Conservation (phyloP, 1,140 invertebrate species). For the Belonocnema kinseyi region DNA sequence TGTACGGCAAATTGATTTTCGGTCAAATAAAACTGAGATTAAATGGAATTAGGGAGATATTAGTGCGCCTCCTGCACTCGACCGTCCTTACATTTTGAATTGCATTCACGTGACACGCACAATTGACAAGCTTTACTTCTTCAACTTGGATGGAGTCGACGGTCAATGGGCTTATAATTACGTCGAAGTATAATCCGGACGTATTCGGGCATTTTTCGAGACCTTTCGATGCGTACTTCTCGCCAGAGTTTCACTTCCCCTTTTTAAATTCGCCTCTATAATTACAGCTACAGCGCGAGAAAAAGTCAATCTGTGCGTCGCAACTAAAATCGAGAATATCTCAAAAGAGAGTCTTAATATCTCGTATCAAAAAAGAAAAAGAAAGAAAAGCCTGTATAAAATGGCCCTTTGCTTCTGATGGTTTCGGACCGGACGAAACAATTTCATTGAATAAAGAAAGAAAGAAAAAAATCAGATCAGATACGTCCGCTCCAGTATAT, state of each 20-base stretch:
- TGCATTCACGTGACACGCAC: conserved; percentile 59
- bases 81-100: conserved; percentile 19
- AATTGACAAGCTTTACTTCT: conserved; percentile 66
- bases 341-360: neutral
- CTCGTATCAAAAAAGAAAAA: neutral
- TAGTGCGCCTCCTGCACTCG: neutral
- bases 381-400: neutral
- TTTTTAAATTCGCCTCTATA: conserved; percentile 28
- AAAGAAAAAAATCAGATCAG: neutral
- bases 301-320: conserved; percentile 28
- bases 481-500: neutral
- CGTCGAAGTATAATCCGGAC: conserved; percentile 29
- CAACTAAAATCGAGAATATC: neutral
- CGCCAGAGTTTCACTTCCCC: neutral
- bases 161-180: conserved; percentile 29
- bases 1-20: too few species aligned
- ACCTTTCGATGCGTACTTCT: conserved; percentile 17
- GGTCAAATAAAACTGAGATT: too few species aligned
- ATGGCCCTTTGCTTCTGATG: conserved; percentile 17
- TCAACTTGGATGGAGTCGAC: conserved; percentile 27
- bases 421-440: neutral
- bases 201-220: conserved; percentile 15
- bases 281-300: conserved; percentile 26
- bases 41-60: too few species aligned
- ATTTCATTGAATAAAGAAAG: neutral